These are phyloP conservation scores for Poeciliopsis retropinna DNA, from an alignment of 2,113 vertebrate genomes.

Conservation along the genomic window DNA sequence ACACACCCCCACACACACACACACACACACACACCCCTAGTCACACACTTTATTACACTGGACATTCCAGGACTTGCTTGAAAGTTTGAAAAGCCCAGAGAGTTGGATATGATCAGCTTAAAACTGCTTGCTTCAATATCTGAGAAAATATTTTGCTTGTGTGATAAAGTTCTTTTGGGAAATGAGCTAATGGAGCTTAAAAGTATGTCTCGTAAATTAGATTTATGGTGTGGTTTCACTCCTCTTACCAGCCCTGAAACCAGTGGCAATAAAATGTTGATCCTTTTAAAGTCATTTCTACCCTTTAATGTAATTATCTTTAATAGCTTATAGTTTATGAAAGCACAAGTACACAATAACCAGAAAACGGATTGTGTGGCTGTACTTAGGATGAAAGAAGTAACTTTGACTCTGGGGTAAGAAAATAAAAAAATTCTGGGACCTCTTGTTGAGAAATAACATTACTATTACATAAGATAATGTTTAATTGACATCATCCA, in stretches of 20 bases:
- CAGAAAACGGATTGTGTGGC: background rate
- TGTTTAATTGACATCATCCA: background rate
- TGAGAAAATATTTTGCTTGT: constrained; percentile 20
- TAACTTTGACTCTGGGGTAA: background rate
- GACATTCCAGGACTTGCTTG: constrained; percentile 11
- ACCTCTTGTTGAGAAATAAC: background rate
- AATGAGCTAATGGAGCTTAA: constrained; percentile 29
- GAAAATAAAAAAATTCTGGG: background rate
- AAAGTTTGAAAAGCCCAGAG: constrained; percentile 14
- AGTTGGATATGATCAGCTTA: constrained; percentile 19
- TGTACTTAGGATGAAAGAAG: background rate
- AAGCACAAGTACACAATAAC: constrained; percentile 10
- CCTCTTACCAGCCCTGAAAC: background rate
- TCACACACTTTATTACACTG: constrained; percentile 6
- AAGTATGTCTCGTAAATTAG: constrained; percentile 13
- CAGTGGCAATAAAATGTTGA: constrained; percentile 2
- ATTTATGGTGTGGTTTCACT: background rate
- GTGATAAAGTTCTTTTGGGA: constrained; percentile 38
- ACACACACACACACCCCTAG: background rate
- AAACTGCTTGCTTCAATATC: background rate
- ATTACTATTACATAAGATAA: background rate
- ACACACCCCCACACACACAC: no score
- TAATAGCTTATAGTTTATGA: background rate
- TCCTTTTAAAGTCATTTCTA: background rate
- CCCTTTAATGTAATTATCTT: constrained; percentile 20